Evolutionary conservation across 2,113 vertebrate genomes (phyloP), one percentile per base, ranked within the genome.

Genomic region (Typhlomys cinereus): DNA sequence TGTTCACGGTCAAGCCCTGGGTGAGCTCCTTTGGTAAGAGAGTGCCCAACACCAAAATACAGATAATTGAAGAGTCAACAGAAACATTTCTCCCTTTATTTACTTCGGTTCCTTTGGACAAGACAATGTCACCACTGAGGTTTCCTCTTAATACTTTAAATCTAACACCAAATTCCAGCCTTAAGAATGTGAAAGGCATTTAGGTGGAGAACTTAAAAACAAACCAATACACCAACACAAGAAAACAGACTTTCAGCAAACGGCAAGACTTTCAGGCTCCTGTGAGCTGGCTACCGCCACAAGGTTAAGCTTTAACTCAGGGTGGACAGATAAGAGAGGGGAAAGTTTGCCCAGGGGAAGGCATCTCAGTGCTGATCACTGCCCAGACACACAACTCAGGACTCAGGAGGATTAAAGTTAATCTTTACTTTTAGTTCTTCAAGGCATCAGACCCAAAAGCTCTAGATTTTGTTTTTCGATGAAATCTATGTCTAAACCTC

Each of bases 261-360:
- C 85, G 82, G 44, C 76, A 73, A 66, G 61, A n/a, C 62, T 94
- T 62, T 44, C 31, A 62, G 59, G 50, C 79, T 74, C 85, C 64
- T 14, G 11, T 31, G 17, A 21, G 48, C 61, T 36, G 70, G 59
- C 52, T 67, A 50, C 25, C 46, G 61, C 50, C 62, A 48, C 2
- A n/a, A 52, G 61, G 86, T 93, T 95, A 95, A 96, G 93, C n/a
- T 94, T 95, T 93, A 96, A 94, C 94, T 92, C 54, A 17, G 5
- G 20, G 48, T 31, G 70, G 57, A 79, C 0, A 91, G 85, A 82
- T 5, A 81, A 73, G 48, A 44, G 87, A 89, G 85, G 18, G 34
- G 17, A 54, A 61, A 64, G 71, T 91, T 71, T 89, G 80, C 71
- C 67, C 41, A 44, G 17, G 34, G 74, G 14, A 89, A 57, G 23